These are phyloP conservation scores for Bombus superbus DNA, from an alignment of 1,140 invertebrate genomes.

Conservation along the genomic window DNA sequence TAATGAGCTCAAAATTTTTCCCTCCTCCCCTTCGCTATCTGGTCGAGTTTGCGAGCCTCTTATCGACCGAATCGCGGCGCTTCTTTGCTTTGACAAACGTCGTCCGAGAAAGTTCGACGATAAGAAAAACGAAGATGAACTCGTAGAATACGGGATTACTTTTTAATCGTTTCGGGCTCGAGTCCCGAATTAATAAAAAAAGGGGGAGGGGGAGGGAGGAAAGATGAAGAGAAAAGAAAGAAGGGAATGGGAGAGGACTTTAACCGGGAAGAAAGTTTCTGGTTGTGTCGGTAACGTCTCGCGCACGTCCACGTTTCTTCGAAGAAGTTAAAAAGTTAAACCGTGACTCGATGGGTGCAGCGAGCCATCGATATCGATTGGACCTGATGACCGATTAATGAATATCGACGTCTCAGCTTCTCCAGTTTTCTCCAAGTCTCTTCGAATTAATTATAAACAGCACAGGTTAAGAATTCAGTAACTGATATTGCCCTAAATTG, in stretches of 20 bases:
- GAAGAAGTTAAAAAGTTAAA: conserved; percentile 7
- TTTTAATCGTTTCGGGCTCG: conserved; percentile 43
- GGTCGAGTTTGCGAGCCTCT: conserved; percentile 32
- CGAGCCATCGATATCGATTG: background rate
- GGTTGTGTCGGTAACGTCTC: background rate
- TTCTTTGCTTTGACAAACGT: conserved; percentile 25
- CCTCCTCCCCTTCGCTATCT: background rate
- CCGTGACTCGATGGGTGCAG: background rate
- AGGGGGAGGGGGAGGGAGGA: no score
- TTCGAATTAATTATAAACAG: background rate
- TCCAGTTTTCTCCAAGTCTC: no score
- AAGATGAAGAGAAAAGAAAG: background rate
- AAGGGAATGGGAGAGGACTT: background rate
- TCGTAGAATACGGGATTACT: conserved; percentile 42
- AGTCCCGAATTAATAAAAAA: conserved; percentile 41
- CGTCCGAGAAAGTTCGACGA: conserved; percentile 4
- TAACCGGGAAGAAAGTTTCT: conserved; percentile 17
- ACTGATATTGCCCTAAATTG: background rate
- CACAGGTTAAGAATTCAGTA: background rate
- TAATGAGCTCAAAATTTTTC: conserved; percentile 49
- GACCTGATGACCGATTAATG: background rate
- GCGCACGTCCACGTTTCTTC: background rate
- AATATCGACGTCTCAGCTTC: background rate
- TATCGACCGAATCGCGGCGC: conserved; percentile 10
- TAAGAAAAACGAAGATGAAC: conserved; percentile 28